A percentile compares a stretch with the other conserved stretches of the same genome.
These are phyloP conservation scores for Philaenus spumarius DNA, from an alignment of 1,140 invertebrate genomes.

Conservation along the genomic window DNA sequence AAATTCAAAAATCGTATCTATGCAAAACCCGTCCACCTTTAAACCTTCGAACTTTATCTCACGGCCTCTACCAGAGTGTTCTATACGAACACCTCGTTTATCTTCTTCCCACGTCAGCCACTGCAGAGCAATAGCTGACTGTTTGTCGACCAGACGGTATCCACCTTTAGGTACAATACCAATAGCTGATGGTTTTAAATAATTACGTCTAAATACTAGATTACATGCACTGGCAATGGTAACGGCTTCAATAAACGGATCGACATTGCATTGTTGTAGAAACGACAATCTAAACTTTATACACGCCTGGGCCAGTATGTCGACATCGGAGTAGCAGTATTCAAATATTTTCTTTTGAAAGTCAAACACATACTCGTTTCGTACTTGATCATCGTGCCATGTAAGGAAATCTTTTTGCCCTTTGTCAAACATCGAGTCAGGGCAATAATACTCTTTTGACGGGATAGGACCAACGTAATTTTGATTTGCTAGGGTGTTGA, in stretches of 20 bases:
- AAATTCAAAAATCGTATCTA: conserved; percentile 10
- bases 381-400: not conserved
- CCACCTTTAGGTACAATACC: conserved; percentile 2
- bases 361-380: not conserved
- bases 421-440: conserved; percentile 23
- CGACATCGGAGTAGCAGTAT: conserved; percentile 22
- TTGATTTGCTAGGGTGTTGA: conserved; percentile 33
- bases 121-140: not conserved
- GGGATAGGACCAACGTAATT: not conserved
- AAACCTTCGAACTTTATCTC: not conserved
- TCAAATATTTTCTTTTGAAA: conserved; percentile 1
- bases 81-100: not conserved
- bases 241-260: not conserved
- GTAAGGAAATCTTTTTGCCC: conserved; percentile 9
- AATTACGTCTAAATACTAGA: not conserved
- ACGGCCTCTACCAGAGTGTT: not conserved
- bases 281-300: not conserved
- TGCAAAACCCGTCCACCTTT: conserved; percentile 12
- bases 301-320: conserved; percentile 21
- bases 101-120: conserved; percentile 10
- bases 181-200: not conserved
- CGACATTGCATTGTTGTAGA: conserved; percentile 2
- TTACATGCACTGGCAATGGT: conserved; percentile 6
- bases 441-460: not conserved
- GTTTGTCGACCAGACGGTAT: not conserved